phyloP scores from a whole-genome alignment of 2,797 vertebrate species.

The Pteropus rufus region DNA sequence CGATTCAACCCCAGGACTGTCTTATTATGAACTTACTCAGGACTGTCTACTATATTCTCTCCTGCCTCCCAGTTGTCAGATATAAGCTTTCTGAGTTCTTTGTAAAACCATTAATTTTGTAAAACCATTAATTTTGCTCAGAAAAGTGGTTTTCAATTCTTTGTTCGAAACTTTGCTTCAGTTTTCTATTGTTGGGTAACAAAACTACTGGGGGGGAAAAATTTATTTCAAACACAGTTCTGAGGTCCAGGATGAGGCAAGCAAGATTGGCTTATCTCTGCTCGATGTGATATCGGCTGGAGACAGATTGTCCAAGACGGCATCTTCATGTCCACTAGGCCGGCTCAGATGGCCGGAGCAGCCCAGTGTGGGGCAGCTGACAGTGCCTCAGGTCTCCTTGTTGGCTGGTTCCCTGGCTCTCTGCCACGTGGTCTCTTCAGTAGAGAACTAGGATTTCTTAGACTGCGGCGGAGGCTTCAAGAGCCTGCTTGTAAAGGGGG shows the following conservation, averaged over 20 bases:
- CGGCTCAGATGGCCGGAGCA: not conserved
- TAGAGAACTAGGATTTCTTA: not conserved
- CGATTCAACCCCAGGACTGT: not conserved
- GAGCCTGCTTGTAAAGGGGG: not conserved
- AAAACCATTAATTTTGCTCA: not conserved
- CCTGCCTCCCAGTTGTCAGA: not conserved
- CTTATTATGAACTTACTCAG: not conserved
- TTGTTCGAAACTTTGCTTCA: not conserved
- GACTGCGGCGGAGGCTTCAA: not conserved
- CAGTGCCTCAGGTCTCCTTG: not conserved
- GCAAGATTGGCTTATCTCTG: not conserved
- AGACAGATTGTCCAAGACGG: rapidly evolving
- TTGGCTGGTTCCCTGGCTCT: not conserved
- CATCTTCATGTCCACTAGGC: rapidly evolving
- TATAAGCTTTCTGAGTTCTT: not conserved
- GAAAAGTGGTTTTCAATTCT: not conserved
- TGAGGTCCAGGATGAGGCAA: not conserved
- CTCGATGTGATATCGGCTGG: not conserved
- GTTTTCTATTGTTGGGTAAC: not conserved
- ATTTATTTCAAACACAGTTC: not conserved
- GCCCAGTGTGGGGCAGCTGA: rapidly evolving
- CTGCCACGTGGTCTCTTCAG: not conserved
- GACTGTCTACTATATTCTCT: too few relatives aligned
- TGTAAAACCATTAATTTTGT: not conserved
- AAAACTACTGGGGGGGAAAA: not conserved